Evolutionary conservation across 1,140 invertebrate species (phyloP).

Genomic region (Pachypeltis micranthus): DNA sequence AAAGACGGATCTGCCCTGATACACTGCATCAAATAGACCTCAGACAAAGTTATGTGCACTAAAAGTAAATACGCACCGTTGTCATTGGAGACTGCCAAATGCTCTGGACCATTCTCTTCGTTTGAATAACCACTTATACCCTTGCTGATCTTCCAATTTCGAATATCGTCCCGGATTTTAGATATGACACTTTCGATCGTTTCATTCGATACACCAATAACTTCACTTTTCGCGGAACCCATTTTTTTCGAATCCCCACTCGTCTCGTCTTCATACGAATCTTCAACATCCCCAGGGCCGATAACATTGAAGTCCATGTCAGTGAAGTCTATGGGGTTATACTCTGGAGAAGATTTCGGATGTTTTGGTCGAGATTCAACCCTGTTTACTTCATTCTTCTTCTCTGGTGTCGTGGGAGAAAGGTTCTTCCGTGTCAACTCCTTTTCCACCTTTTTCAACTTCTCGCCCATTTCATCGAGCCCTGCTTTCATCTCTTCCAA

Average conservation of each 20-base stretch:
- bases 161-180: not conserved
- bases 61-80: no score
- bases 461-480: not conserved
- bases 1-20: no score
- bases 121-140: not conserved
- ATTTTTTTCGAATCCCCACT: not conserved
- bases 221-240: no score
- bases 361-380: not conserved
- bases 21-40: no score
- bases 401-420: not conserved
- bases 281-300: not conserved
- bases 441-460: conserved; percentile 1
- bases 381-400: not conserved
- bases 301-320: not conserved
- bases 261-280: not conserved
- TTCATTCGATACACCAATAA: not conserved
- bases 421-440: not conserved
- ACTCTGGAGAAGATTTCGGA: not conserved
- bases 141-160: not conserved
- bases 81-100: no score
- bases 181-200: not conserved
- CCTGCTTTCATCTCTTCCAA: not conserved
- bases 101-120: not conserved
- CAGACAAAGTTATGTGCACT: no score
- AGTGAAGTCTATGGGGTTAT: not conserved